A percentile compares a stretch with the other conserved stretches of the same genome.
phyloP scores from a whole-genome alignment of 2,113 vertebrate genomes.

The Trematocara variabile region DNA sequence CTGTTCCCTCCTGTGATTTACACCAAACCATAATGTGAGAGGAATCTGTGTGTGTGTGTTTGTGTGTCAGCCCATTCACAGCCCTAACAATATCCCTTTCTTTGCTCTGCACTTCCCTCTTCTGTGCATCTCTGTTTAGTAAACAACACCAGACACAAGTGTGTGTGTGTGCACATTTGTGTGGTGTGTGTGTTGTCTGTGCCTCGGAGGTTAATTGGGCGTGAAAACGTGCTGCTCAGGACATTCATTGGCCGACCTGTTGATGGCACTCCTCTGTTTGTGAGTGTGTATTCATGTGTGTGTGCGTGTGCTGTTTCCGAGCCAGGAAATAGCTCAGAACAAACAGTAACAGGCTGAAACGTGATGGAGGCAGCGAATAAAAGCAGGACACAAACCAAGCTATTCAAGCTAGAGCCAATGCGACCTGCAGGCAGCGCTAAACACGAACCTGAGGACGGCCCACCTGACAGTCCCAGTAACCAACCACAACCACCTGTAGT shows the following conservation, averaged over 20 bases:
- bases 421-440: not conserved
- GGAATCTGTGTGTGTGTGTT: not conserved
- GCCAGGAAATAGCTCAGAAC: not conserved
- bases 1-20: not conserved
- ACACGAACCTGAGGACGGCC: not conserved
- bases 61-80: not conserved
- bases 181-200: slow-evolving; percentile 7
- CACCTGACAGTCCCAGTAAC: not conserved
- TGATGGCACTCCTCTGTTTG: not conserved
- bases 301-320: not conserved
- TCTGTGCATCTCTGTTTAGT: slow-evolving; percentile 32
- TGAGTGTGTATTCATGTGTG: not conserved
- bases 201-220: slow-evolving; percentile 14
- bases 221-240: slow-evolving; percentile 31
- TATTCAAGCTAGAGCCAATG: not conserved
- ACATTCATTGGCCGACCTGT: slow-evolving; percentile 19
- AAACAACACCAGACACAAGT: slow-evolving; percentile 20
- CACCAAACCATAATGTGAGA: not conserved
- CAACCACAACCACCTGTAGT: not conserved
- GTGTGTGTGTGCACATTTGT: not conserved
- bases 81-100: slow-evolving; percentile 20
- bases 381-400: not conserved
- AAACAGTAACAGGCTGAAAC: not conserved
- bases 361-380: not conserved
- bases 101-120: not conserved